Conservation (phyloP, 2,888 invertebrate genomes). For the Oasisia sp. region DNA sequence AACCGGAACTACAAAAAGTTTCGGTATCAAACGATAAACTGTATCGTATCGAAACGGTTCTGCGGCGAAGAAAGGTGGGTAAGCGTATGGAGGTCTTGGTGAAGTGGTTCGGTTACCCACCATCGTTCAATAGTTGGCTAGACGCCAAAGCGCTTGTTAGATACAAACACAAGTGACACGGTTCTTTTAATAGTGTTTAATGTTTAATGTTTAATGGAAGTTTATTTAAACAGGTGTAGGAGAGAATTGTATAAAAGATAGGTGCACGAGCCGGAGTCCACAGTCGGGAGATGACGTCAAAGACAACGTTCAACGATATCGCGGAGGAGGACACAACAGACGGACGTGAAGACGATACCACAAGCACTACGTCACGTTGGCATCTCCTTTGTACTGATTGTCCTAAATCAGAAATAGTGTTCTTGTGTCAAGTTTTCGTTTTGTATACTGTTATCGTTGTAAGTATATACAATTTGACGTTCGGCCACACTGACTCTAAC, state of each 20-base stretch:
- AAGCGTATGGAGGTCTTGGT: conserved; percentile 29
- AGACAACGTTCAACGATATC: not conserved
- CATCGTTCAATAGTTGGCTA: not conserved
- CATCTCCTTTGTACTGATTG: not conserved
- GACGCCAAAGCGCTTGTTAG: not conserved
- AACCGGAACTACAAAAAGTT: conserved; percentile 26
- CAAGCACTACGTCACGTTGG: not conserved
- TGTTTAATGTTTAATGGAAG: no score
- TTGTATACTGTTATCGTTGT: not conserved
- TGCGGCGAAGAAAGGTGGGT: conserved; percentile 32
- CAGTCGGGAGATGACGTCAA: not conserved
- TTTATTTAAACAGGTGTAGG: not conserved
- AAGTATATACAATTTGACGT: conserved; percentile 22
- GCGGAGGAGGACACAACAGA: conserved; percentile 13
- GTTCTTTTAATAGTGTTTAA: no score
- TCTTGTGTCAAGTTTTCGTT: conserved; percentile 32
- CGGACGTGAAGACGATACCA: not conserved
- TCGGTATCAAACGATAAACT: not conserved
- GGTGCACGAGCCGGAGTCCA: not conserved
- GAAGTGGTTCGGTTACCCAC: conserved; percentile 33
- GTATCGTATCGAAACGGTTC: conserved; percentile 17
- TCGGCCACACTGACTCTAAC: conserved; percentile 5
- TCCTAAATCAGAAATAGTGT: not conserved
- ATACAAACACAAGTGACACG: not conserved
- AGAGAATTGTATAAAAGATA: not conserved